Conservation (phyloP, 2,113 vertebrate genomes). For the Ancistrus triradiatus region DNA sequence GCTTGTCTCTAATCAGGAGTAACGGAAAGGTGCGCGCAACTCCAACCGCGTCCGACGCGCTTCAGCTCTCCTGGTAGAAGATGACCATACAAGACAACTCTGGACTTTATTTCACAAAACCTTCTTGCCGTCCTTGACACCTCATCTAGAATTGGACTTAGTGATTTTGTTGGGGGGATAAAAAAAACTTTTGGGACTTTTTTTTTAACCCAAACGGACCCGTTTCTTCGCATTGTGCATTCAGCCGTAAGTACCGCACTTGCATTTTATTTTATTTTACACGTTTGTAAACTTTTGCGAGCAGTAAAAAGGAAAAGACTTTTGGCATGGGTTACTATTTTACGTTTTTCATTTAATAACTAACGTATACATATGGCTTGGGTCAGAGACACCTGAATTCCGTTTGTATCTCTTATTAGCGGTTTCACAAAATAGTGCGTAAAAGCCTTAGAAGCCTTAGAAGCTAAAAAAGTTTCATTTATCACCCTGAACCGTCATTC, state of each 20-base stretch:
- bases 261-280: no score
- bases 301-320: no score
- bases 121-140: constrained; percentile 42
- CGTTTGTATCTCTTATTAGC: no score
- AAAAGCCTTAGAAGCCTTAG: no score
- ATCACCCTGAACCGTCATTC: no score
- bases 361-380: no score
- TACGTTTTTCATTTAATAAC: no score
- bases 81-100: constrained; percentile 60
- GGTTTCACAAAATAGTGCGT: no score
- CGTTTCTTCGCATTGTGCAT: background rate
- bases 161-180: background rate
- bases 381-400: no score
- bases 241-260: constrained; percentile 5
- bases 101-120: constrained; percentile 50
- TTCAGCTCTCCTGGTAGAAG: constrained; percentile 55
- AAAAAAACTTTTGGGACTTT: constrained; percentile 11
- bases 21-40: constrained; percentile 50
- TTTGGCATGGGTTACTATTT: no score
- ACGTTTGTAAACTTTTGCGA: no score
- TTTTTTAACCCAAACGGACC: background rate
- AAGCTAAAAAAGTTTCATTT: no score
- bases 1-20: constrained; percentile 41
- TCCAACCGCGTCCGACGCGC: constrained; percentile 29
- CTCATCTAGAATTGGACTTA: background rate